A percentile compares a stretch with the other conserved stretches of the same genome.
phyloP scores from a whole-genome alignment of 1,140 invertebrate species.

The Wiebesia pumilae region DNA sequence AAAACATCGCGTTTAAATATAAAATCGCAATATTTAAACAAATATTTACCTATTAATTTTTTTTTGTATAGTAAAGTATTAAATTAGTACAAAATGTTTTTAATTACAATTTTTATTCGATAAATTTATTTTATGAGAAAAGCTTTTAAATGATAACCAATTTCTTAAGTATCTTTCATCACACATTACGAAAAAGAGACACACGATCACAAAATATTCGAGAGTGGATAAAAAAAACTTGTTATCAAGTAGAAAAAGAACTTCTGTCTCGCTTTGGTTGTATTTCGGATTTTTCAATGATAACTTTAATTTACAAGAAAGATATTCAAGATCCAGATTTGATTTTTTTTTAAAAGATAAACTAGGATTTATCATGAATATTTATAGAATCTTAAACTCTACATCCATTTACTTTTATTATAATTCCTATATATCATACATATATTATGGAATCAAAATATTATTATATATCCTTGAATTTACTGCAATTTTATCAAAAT shows the following conservation, averaged over 20 bases:
- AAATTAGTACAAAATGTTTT: background rate
- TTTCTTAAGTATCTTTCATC: background rate
- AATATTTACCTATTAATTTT: too few relatives aligned
- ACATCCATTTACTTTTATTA: background rate
- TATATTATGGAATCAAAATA: too few relatives aligned
- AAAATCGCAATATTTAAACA: too few relatives aligned
- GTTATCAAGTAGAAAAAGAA: background rate
- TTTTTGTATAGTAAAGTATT: too few relatives aligned
- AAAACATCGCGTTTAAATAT: background rate
- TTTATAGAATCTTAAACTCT: background rate
- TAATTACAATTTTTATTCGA: background rate
- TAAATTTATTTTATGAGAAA: background rate
- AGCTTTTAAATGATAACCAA: background rate
- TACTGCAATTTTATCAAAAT: too few relatives aligned
- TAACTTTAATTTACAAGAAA: slow-evolving; percentile 17
- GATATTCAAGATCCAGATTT: background rate
- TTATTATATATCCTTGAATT: too few relatives aligned
- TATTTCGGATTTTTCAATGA: background rate
- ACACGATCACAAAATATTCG: slow-evolving; percentile 3
- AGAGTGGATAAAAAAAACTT: background rate
- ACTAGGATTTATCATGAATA: background rate
- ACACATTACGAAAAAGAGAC: background rate
- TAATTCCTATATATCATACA: background rate
- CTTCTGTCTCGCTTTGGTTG: background rate
- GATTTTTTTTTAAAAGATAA: background rate